Evolutionary conservation across 2,113 vertebrate genomes (phyloP).

Genomic region (Fregata magnificens): DNA sequence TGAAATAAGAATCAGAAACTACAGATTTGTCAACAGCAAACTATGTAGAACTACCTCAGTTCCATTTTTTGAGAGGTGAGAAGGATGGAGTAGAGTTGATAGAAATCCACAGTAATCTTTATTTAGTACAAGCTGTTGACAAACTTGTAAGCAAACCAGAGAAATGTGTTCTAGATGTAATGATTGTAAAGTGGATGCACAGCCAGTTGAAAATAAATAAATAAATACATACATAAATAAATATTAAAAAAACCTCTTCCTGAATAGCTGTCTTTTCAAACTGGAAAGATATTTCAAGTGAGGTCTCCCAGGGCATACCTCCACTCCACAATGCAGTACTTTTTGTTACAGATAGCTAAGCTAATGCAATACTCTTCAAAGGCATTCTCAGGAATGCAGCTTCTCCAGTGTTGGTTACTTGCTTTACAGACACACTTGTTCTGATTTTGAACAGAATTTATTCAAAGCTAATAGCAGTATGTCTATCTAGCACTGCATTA

Average conservation of each 20-base stretch:
- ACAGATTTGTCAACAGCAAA: neutral
- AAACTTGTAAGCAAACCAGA: neutral
- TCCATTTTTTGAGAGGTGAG: neutral
- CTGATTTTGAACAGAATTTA: neutral
- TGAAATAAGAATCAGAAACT: neutral
- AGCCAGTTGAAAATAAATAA: neutral
- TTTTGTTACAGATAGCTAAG: neutral
- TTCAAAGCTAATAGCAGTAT: neutral
- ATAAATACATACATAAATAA: neutral
- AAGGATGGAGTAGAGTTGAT: neutral
- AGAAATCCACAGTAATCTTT: neutral
- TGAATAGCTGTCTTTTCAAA: neutral
- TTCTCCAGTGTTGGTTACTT: neutral
- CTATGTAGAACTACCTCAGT: neutral
- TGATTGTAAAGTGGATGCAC: neutral
- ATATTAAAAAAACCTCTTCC: accelerated
- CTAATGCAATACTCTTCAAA: neutral
- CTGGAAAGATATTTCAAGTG: neutral
- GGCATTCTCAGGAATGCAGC: neutral
- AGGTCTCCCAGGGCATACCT: neutral
- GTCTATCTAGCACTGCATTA: neutral
- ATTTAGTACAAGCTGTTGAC: neutral
- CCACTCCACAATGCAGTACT: neutral
- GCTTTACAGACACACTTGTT: neutral
- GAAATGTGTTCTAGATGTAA: neutral